A percentile compares a stretch with the other conserved stretches of the same genome.
These are phyloP conservation scores for Equus przewalskii DNA, from an alignment of 2,113 vertebrate species.

Conservation along the genomic window DNA sequence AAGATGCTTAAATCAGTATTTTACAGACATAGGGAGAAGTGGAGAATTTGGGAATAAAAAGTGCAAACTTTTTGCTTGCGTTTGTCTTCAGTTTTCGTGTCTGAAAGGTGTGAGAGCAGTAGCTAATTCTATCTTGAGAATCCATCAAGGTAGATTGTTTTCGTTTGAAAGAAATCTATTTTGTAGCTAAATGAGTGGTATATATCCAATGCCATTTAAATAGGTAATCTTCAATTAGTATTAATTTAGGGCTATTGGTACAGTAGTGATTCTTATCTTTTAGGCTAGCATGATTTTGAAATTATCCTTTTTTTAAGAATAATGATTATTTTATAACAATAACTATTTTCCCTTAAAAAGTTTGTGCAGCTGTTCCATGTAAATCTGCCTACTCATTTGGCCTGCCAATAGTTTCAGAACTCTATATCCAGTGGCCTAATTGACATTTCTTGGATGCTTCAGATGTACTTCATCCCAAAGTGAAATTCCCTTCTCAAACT, in stretches of 20 bases:
- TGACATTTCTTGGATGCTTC: background rate
- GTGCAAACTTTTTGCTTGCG: background rate
- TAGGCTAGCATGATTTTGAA: constrained; percentile 27
- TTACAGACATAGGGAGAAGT: background rate
- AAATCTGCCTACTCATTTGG: background rate
- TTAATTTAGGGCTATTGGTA: constrained; percentile 16
- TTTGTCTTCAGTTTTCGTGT: background rate
- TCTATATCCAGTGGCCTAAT: background rate
- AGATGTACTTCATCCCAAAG: background rate
- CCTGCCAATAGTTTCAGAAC: background rate
- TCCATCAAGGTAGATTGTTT: background rate
- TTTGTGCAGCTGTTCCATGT: background rate
- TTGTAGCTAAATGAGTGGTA: background rate
- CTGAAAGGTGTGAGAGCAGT: constrained; percentile 24
- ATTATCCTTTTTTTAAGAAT: background rate
- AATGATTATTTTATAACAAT: background rate
- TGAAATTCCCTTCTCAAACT: background rate
- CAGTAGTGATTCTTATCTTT: background rate
- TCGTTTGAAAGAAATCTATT: background rate
- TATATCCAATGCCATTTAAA: background rate
- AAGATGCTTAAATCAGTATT: background rate
- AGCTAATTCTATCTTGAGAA: background rate
- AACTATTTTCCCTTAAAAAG: background rate
- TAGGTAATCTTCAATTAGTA: constrained; percentile 7
- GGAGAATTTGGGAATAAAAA: background rate